Conservation (phyloP, 2,797 vertebrate species). For the Mionectes olivaceus region DNA sequence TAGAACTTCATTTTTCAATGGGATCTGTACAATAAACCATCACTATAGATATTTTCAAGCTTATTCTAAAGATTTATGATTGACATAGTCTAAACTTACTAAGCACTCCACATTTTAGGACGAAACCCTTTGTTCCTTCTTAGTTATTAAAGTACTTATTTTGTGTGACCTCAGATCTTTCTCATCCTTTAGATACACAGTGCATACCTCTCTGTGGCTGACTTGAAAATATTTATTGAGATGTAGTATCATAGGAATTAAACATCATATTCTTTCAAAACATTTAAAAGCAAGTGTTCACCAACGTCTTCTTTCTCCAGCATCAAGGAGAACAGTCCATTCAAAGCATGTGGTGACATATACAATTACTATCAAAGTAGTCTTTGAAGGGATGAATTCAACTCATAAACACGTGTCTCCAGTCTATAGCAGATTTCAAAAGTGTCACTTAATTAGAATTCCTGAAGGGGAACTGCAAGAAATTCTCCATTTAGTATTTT, state of each 20-base stretch:
- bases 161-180: background rate
- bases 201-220: background rate
- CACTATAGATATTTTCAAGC: background rate
- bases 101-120: background rate
- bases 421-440: background rate
- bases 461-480: background rate
- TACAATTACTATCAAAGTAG: background rate
- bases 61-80: background rate
- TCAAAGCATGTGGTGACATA: background rate
- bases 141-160: background rate
- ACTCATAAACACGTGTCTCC: background rate
- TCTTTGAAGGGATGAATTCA: background rate
- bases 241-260: background rate
- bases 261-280: slow-evolving; percentile 10
- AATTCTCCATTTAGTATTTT: background rate
- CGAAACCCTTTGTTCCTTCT: background rate
- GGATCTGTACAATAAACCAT: background rate
- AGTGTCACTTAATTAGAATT: background rate
- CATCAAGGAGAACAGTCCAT: background rate
- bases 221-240: slow-evolving; percentile 36
- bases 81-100: background rate
- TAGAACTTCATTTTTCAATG: background rate
- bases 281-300: background rate
- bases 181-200: background rate
- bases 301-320: background rate